Evolutionary conservation across 2,888 invertebrate species (phyloP).

Genomic region (Taphrorychus bicolor): DNA sequence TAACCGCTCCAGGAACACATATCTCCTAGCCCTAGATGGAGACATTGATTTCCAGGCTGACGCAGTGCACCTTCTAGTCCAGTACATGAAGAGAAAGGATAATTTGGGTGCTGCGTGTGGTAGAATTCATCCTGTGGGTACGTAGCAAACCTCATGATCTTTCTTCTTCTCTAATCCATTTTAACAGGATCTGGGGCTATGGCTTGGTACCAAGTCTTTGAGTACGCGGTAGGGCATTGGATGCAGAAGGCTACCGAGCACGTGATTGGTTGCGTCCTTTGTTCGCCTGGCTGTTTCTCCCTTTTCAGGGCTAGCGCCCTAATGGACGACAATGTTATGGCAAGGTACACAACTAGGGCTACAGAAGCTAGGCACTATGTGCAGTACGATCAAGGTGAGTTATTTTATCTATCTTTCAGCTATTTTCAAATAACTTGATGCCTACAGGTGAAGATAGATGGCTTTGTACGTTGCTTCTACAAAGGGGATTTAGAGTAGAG

Average conservation of each 20-base stretch:
- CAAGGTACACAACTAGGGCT: constrained; percentile 81
- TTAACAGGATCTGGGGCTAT: constrained; percentile 64
- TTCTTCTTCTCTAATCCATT: not conserved
- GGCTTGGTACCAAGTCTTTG: constrained; percentile 72
- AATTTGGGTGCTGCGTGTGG: constrained; percentile 85
- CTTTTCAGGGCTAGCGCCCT: constrained; percentile 86
- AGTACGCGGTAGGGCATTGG: constrained; percentile 94
- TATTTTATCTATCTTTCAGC: too few species aligned
- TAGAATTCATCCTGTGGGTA: constrained; percentile 80
- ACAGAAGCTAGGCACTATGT: constrained; percentile 84
- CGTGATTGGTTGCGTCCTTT: constrained; percentile 87
- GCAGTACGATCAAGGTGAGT: constrained; percentile 93
- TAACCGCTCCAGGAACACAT: constrained; percentile 78
- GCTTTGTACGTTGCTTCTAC: constrained; percentile 91
- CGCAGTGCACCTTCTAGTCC: constrained; percentile 80
- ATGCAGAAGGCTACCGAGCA: constrained; percentile 92
- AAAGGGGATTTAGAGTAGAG: constrained; percentile 90
- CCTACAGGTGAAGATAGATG: constrained; percentile 96
- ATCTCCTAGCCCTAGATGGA: constrained; percentile 83
- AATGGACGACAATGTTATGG: constrained; percentile 91
- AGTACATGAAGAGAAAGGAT: constrained; percentile 85
- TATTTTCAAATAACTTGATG: too few species aligned
- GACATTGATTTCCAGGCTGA: constrained; percentile 87
- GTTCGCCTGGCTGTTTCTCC: constrained; percentile 92
- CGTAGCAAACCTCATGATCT: too few species aligned